A percentile compares a stretch with the other conserved stretches of the same genome.
Conservation (phyloP, 2,797 vertebrate species). For the Taenioides sp. region DNA sequence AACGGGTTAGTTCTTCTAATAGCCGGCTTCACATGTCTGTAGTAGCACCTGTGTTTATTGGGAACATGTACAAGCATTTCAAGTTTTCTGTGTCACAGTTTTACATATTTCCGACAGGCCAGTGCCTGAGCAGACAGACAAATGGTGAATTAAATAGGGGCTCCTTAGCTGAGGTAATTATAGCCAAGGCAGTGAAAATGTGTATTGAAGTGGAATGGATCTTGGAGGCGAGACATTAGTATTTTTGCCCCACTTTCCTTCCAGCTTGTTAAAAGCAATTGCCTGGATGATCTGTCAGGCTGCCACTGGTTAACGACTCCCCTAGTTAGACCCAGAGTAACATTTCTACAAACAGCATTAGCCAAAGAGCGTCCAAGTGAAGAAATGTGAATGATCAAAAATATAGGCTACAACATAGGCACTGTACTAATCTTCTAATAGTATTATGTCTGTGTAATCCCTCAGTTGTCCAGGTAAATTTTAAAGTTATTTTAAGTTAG, state of each 20-base stretch:
- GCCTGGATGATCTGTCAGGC: conserved; percentile 77
- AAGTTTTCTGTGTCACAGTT: neutral
- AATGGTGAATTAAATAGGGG: conserved; percentile 5
- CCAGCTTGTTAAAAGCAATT: conserved; percentile 80
- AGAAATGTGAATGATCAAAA: neutral
- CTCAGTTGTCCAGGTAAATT: too few species aligned
- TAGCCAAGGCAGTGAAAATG: conserved; percentile 56
- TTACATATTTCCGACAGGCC: neutral
- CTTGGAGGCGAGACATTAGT: conserved; percentile 69
- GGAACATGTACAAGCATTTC: neutral
- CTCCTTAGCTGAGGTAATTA: conserved; percentile 50
- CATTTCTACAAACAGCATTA: conserved; percentile 5
- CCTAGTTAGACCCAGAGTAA: conserved; percentile 33
- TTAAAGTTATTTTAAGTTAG: too few species aligned
- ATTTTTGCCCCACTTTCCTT: conserved; percentile 77
- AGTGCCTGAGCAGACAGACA: neutral
- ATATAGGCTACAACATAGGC: neutral
- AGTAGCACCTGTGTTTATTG: neutral
- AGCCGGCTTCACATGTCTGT: neutral
- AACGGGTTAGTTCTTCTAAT: neutral
- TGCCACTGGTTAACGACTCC: conserved; percentile 51
- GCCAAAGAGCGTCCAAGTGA: neutral
- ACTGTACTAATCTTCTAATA: too few species aligned
- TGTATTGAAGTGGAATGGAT: conserved; percentile 70
- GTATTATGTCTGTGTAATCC: too few species aligned